These are phyloP conservation scores for Nowickia ferox DNA, from an alignment of 2,888 invertebrate species.

Conservation along the genomic window DNA sequence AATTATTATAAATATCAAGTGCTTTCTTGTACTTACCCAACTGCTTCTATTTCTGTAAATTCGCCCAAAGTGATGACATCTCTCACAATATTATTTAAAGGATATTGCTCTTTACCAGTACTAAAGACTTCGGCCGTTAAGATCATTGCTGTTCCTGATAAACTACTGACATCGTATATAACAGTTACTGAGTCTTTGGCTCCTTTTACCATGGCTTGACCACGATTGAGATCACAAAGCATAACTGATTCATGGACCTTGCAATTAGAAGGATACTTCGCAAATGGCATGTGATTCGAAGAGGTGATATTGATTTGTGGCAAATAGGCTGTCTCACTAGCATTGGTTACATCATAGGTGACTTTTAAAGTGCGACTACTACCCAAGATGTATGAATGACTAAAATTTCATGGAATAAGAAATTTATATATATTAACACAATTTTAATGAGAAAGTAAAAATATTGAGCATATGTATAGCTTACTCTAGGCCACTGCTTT, in stretches of 20 bases:
- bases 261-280: conserved; percentile 81
- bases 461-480: conserved; percentile 26
- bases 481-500: conserved; percentile 78
- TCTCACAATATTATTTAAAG: conserved; percentile 77
- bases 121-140: conserved; percentile 81
- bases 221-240: conserved; percentile 80
- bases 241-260: conserved; percentile 76
- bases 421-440: background rate
- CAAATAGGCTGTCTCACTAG: conserved; percentile 84
- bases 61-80: conserved; percentile 79
- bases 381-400: conserved; percentile 80
- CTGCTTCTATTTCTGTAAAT: conserved; percentile 82
- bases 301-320: conserved; percentile 83
- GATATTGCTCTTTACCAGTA: conserved; percentile 80
- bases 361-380: conserved; percentile 79
- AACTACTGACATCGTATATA: conserved; percentile 80
- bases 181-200: conserved; percentile 78
- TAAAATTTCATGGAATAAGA: conserved; percentile 56
- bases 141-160: conserved; percentile 78
- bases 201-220: conserved; percentile 79
- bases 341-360: conserved; percentile 82
- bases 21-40: conserved; percentile 77
- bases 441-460: background rate
- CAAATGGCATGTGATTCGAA: conserved; percentile 81
- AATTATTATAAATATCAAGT: background rate